phyloP scores from a whole-genome alignment of 2,797 vertebrate genomes.

The Tiaroga cobitis region DNA sequence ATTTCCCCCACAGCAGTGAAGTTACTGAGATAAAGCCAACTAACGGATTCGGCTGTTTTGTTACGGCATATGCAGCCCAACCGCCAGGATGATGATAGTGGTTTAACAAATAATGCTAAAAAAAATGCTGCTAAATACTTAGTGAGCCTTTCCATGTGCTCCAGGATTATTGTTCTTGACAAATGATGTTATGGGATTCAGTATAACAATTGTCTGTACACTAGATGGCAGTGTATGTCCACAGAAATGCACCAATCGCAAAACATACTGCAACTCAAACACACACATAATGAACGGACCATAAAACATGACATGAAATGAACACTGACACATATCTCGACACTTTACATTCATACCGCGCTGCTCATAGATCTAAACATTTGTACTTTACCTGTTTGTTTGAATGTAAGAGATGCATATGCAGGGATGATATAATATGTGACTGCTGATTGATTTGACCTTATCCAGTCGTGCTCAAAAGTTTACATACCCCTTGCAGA shows the following conservation, averaged over 20 bases:
- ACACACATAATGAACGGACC: not conserved
- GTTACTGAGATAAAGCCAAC: not conserved
- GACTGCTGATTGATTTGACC: not conserved
- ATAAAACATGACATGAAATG: constrained; percentile 62
- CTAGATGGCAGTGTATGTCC: constrained; percentile 31
- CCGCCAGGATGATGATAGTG: not conserved
- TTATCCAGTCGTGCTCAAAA: not conserved
- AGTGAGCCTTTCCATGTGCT: constrained; percentile 19
- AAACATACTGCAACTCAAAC: too few species aligned
- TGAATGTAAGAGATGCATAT: not conserved
- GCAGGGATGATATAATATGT: not conserved
- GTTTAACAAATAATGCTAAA: not conserved
- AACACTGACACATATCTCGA: constrained; percentile 51
- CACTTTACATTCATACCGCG: not conserved
- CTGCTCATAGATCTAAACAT: constrained; percentile 1
- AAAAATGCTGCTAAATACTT: constrained; percentile 24
- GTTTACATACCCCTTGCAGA: too few species aligned
- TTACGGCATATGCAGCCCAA: not conserved
- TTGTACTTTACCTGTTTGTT: not conserved
- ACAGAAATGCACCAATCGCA: not conserved
- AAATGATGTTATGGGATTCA: not conserved
- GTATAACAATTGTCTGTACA: constrained; percentile 7
- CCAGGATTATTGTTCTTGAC: constrained; percentile 10
- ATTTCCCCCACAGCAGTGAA: not conserved
- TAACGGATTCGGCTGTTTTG: not conserved